phyloP scores from a whole-genome alignment of 2,113 vertebrate species.

The Ramphastos sulfuratus region DNA sequence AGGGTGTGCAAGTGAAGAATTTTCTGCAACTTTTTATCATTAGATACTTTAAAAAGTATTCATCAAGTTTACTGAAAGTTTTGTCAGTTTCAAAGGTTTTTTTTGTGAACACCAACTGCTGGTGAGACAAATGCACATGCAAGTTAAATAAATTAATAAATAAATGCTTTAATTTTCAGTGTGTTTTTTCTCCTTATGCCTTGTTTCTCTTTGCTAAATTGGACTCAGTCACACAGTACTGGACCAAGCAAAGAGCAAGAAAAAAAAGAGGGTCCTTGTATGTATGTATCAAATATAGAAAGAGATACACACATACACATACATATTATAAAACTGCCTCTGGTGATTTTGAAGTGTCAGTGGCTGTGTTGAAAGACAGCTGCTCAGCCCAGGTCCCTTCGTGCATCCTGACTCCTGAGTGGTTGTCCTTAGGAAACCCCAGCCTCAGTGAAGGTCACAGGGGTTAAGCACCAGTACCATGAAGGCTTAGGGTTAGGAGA shows the following conservation, averaged over 20 bases:
- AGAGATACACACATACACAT: neutral
- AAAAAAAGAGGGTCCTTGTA: neutral
- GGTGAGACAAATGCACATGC: constrained; percentile 71
- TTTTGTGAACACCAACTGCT: constrained; percentile 67
- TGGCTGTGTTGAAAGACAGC: neutral
- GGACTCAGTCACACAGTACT: neutral
- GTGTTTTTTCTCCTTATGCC: neutral
- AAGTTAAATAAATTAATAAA: constrained; percentile 73
- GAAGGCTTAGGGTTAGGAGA: neutral
- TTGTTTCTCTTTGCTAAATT: neutral
- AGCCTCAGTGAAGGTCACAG: too few species aligned
- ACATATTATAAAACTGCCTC: neutral
- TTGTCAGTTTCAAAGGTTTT: constrained; percentile 38
- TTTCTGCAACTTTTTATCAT: constrained; percentile 77
- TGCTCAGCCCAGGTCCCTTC: neutral
- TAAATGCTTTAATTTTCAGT: constrained; percentile 50
- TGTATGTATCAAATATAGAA: rapidly evolving
- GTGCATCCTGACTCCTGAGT: neutral
- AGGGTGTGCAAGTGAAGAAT: constrained; percentile 47
- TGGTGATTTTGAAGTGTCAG: too few species aligned
- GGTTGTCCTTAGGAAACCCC: too few species aligned
- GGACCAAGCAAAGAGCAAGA: neutral
- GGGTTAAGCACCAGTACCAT: too few species aligned
- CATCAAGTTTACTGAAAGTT: constrained; percentile 66
- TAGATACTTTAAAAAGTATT: constrained; percentile 62